A percentile compares a stretch with the other conserved stretches of the same genome.
phyloP scores from a whole-genome alignment of 2,888 invertebrate species.

The Ochropacha duplaris region DNA sequence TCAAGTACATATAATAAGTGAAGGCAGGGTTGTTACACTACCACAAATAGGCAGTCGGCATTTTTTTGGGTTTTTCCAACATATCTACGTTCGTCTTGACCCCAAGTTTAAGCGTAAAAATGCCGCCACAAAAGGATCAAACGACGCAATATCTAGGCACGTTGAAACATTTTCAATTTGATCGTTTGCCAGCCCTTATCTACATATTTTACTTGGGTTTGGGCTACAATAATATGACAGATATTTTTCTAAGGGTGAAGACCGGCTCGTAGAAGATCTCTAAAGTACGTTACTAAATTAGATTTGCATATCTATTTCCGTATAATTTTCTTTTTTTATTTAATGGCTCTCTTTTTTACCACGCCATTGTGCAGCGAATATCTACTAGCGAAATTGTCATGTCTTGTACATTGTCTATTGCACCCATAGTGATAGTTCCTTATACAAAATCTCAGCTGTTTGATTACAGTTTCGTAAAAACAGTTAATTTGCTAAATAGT shows the following conservation, averaged over 20 bases:
- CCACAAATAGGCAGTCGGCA: neutral
- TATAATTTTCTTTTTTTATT: neutral
- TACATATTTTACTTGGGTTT: constrained; percentile 2
- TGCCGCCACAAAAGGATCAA: constrained; percentile 2
- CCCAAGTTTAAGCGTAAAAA: constrained; percentile 1
- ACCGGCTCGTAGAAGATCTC: neutral
- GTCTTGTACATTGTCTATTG: too few relatives aligned
- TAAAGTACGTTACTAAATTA: too few relatives aligned
- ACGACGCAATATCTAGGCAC: neutral
- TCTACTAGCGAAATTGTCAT: too few relatives aligned
- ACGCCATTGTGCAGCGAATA: too few relatives aligned
- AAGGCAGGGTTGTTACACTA: neutral
- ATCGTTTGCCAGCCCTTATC: neutral
- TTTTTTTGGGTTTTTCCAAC: neutral
- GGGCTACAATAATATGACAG: constrained; percentile 1
- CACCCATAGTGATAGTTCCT: too few relatives aligned
- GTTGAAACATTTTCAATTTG: constrained; percentile 4
- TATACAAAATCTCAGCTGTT: too few relatives aligned
- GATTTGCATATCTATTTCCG: neutral
- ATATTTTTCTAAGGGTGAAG: constrained; percentile 2
- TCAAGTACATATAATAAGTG: neutral
- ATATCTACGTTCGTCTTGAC: neutral
- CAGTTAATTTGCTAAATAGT: too few relatives aligned
- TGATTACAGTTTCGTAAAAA: too few relatives aligned
- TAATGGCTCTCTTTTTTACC: too few relatives aligned